Conservation (phyloP, 2,888 invertebrate genomes). For the Dynastes hyllus region DNA sequence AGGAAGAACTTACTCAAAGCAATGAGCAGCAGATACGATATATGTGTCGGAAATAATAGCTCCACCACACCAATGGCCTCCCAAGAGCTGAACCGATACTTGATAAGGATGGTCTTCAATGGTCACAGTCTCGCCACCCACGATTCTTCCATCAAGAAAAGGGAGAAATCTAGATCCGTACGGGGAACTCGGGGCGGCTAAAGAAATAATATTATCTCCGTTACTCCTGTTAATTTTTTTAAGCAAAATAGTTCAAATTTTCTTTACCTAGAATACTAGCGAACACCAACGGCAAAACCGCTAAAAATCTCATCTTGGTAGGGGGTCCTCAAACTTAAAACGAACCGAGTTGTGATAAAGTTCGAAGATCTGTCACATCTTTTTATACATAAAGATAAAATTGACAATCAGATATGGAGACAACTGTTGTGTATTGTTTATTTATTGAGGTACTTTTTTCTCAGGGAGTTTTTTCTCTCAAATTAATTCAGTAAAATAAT, state of each 20-base stretch:
- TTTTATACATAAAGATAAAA: background rate
- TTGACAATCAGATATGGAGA: background rate
- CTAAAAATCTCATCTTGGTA: constrained; percentile 3
- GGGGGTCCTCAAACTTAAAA: background rate
- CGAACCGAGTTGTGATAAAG: background rate
- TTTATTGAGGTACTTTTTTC: background rate
- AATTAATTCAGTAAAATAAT: background rate
- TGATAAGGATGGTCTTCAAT: constrained; percentile 39
- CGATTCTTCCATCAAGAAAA: constrained; percentile 13
- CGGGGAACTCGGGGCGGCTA: background rate
- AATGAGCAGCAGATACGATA: constrained; percentile 32
- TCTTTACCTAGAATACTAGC: background rate
- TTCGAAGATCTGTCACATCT: background rate
- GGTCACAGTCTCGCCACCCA: background rate
- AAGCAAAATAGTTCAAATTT: background rate
- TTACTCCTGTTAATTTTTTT: no score
- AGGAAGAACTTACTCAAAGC: background rate
- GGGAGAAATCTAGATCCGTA: background rate
- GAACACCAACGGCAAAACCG: background rate
- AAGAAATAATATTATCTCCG: no score
- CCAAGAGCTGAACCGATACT: constrained; percentile 12
- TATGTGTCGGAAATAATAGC: constrained; percentile 4
- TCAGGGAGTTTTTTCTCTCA: background rate
- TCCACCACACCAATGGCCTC: constrained; percentile 25
- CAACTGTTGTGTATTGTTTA: background rate